These are phyloP conservation scores for Cryptomyrus ogoouensis DNA, from an alignment of 2,113 vertebrate genomes.

Conservation along the genomic window DNA sequence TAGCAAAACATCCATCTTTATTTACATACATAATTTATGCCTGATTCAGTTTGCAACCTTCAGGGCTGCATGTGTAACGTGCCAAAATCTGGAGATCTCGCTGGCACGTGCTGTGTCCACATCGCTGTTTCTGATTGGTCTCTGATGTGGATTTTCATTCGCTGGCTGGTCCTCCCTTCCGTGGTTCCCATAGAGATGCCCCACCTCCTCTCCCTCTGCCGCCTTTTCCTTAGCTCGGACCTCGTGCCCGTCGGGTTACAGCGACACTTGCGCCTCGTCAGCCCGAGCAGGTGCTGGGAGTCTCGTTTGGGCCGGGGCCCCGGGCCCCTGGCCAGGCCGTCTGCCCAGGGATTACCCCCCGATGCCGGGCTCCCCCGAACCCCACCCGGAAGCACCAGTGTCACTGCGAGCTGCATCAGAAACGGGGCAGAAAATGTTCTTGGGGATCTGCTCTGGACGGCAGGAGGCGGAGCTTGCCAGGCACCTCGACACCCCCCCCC, in stretches of 20 bases:
- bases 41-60: background rate
- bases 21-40: conserved; percentile 4
- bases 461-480: background rate
- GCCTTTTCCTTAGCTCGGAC: background rate
- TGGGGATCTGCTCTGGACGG: background rate
- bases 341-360: background rate
- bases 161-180: background rate
- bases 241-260: background rate
- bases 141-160: background rate
- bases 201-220: background rate
- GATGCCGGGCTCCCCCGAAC: background rate
- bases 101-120: background rate
- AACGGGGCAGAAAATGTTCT: background rate
- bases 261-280: background rate
- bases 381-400: background rate
- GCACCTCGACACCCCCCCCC: background rate
- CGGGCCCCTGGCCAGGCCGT: background rate
- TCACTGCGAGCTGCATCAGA: background rate
- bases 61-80: background rate
- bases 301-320: background rate
- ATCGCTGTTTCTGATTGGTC: background rate
- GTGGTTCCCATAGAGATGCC: background rate
- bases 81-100: background rate
- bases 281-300: background rate
- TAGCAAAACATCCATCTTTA: background rate